Evolutionary conservation across 2,888 invertebrate species (phyloP).

Genomic region (Blomia tropicalis): DNA sequence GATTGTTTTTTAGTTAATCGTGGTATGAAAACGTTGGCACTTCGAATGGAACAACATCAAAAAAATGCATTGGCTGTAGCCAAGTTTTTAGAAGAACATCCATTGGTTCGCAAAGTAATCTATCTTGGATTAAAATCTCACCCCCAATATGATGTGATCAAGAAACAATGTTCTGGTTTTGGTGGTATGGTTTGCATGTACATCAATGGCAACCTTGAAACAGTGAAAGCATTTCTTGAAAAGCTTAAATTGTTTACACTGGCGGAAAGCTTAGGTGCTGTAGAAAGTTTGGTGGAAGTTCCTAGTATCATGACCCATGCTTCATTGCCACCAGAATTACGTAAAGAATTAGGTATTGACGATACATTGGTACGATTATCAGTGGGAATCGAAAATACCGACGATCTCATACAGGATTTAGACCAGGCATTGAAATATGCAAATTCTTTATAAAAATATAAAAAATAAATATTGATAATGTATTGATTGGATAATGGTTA

Average conservation of each 20-base stretch:
- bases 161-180: slow-evolving; percentile 65
- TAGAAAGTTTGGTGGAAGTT: slow-evolving; percentile 80
- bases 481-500: too few relatives aligned
- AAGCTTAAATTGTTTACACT: slow-evolving; percentile 49
- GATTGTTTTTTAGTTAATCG: slow-evolving; percentile 86
- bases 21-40: slow-evolving; percentile 75
- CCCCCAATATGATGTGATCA: slow-evolving; percentile 62
- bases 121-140: slow-evolving; percentile 58
- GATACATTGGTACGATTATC: slow-evolving; percentile 71
- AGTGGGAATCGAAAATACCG: slow-evolving; percentile 69
- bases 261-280: slow-evolving; percentile 89
- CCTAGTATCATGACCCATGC: slow-evolving; percentile 94
- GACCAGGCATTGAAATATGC: slow-evolving; percentile 50
- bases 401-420: slow-evolving; percentile 69
- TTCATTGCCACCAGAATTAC: slow-evolving; percentile 59
- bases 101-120: slow-evolving; percentile 55
- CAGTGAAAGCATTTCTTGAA: slow-evolving; percentile 27
- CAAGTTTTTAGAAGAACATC: slow-evolving; percentile 60
- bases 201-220: slow-evolving; percentile 41
- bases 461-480: not conserved
- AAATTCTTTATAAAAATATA: not conserved
- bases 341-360: slow-evolving; percentile 57
- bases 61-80: slow-evolving; percentile 60
- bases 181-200: slow-evolving; percentile 84
- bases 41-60: slow-evolving; percentile 79